A percentile compares a stretch with the other conserved stretches of the same genome.
phyloP scores from a whole-genome alignment of 37 sponge, comb jelly and placozoan species.

The Haliclona indistincta region DNA sequence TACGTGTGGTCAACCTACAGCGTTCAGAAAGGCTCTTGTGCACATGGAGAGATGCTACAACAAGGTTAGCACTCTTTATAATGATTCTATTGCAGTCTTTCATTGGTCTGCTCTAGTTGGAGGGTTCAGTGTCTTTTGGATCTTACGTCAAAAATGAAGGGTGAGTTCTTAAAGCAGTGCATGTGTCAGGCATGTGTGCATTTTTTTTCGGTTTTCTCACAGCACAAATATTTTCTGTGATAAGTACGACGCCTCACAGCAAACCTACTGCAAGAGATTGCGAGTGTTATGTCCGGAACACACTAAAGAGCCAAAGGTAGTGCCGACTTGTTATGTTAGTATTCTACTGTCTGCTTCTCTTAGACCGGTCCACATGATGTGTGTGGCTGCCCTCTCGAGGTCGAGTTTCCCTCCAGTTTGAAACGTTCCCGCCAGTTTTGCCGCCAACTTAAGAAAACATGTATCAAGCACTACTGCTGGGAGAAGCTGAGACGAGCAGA shows the following conservation, averaged over 20 bases:
- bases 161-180: conserved; percentile 19
- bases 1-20: conserved; percentile 79
- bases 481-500: conserved; percentile 88
- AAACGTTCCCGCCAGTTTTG: conserved; percentile 48
- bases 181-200: neutral
- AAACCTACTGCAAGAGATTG: conserved; percentile 93
- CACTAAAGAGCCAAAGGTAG: conserved; percentile 95
- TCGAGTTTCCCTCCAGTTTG: conserved; percentile 33
- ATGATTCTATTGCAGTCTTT: neutral
- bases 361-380: conserved; percentile 85
- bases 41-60: conserved; percentile 97
- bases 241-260: conserved; percentile 77
- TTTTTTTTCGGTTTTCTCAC: neutral
- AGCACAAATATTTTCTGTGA: conserved; percentile 93
- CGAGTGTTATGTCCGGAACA: conserved; percentile 93
- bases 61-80: conserved; percentile 59
- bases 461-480: conserved; percentile 87
- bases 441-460: conserved; percentile 67
- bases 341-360: neutral
- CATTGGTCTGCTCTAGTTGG: conserved; percentile 40
- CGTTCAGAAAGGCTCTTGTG: conserved; percentile 72
- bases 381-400: conserved; percentile 93
- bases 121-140: conserved; percentile 80
- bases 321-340: neutral
- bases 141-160: conserved; percentile 79